phyloP scores from a whole-genome alignment of 2,888 invertebrate species.

The Fissipunctia ypsillon region DNA sequence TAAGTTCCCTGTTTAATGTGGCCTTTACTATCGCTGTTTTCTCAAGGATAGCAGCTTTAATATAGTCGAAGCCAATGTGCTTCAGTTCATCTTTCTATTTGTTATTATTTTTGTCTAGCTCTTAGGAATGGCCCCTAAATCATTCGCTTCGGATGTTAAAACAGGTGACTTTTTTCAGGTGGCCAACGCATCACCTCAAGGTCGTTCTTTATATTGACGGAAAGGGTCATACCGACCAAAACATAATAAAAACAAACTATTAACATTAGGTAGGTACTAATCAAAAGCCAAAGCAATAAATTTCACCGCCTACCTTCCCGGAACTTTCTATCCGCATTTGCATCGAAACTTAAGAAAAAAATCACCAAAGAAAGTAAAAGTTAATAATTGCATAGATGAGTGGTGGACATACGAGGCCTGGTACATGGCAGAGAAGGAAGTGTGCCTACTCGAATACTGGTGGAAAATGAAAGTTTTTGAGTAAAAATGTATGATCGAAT shows the following conservation, averaged over 20 bases:
- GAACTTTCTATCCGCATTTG: slow-evolving; percentile 79
- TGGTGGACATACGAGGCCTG: slow-evolving; percentile 64
- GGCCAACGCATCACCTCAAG: slow-evolving; percentile 13
- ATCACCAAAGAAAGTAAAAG: slow-evolving; percentile 79
- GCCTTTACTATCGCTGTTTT: slow-evolving; percentile 24
- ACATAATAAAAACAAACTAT: slow-evolving; percentile 30
- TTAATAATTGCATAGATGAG: slow-evolving; percentile 80
- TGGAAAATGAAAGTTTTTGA: slow-evolving; percentile 62
- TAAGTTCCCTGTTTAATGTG: slow-evolving; percentile 22
- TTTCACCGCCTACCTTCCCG: slow-evolving; percentile 74
- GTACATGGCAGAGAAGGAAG: slow-evolving; percentile 59
- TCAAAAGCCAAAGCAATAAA: slow-evolving; percentile 44
- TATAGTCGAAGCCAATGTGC: background rate
- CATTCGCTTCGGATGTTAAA: background rate
- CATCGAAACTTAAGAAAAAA: slow-evolving; percentile 71
- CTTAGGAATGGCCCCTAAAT: background rate
- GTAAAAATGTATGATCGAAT: slow-evolving; percentile 27
- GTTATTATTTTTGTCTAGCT: background rate
- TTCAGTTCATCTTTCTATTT: background rate
- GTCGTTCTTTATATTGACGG: slow-evolving; percentile 13
- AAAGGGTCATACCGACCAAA: slow-evolving; percentile 31
- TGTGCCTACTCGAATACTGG: slow-evolving; percentile 43
- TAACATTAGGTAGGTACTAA: slow-evolving; percentile 46
- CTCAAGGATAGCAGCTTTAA: slow-evolving; percentile 20
- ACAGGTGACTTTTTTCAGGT: background rate